These are phyloP conservation scores for Vespertilio murinus DNA, from an alignment of 2,797 vertebrate genomes.

Conservation along the genomic window DNA sequence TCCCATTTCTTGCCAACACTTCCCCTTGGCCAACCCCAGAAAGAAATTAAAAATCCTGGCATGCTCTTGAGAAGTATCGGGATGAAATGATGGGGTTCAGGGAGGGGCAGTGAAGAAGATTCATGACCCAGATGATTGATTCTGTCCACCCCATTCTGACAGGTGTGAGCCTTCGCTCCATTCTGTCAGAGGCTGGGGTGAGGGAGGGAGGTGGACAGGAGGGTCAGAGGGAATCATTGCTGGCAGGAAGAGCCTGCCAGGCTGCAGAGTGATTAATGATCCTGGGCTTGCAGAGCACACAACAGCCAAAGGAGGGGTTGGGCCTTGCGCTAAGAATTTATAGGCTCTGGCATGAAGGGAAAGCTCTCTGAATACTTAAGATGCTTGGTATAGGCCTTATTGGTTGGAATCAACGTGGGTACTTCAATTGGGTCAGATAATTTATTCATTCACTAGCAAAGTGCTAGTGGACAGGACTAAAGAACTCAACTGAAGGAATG, in stretches of 20 bases:
- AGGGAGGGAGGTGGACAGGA: neutral
- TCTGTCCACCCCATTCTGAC: neutral
- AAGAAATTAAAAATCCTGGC: neutral
- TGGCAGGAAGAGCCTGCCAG: conserved; percentile 16
- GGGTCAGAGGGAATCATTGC: neutral
- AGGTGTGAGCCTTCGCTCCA: neutral
- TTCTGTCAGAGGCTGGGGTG: neutral
- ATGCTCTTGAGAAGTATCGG: neutral
- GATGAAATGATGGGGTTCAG: neutral
- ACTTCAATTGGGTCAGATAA: neutral
- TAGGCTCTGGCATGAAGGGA: neutral
- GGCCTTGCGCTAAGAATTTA: conserved; percentile 49
- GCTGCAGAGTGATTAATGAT: conserved; percentile 57
- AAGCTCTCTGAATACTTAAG: conserved; percentile 33
- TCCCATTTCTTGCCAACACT: neutral
- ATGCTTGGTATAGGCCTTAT: neutral
- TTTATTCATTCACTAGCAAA: neutral
- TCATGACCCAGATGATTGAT: neutral
- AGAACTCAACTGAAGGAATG: neutral
- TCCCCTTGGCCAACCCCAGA: neutral
- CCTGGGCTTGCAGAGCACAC: neutral
- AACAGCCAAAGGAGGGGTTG: neutral
- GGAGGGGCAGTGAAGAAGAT: neutral
- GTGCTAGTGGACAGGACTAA: neutral
- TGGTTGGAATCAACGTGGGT: neutral